Percentiles rank a stretch among this genome's conserved stretches.
Evolutionary conservation across 2,113 vertebrate genomes (phyloP).

Genomic region (Otolemur garnettii): DNA sequence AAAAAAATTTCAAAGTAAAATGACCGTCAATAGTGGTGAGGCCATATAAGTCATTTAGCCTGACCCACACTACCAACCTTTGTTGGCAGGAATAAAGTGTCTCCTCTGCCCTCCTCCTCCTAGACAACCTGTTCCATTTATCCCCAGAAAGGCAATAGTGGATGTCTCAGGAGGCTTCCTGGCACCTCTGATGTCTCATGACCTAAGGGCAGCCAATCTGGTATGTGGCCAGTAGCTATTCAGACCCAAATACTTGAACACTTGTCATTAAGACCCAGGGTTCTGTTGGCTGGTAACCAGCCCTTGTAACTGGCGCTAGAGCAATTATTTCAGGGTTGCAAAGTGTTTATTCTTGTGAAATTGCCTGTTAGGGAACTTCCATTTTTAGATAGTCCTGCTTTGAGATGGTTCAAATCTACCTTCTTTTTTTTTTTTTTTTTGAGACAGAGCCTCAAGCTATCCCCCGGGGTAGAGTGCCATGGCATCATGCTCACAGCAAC

Average conservation of each 20-base stretch:
- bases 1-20: conserved; percentile 2
- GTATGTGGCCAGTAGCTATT: not conserved
- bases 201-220: not conserved
- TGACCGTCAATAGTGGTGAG: not conserved
- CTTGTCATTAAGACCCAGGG: not conserved
- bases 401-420: not conserved
- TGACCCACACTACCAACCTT: not conserved
- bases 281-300: not conserved
- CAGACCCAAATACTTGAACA: not conserved
- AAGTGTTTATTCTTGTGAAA: not conserved
- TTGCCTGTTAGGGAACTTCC: not conserved
- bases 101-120: not conserved
- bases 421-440: too few species aligned
- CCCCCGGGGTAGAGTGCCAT: too few species aligned
- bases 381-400: not conserved
- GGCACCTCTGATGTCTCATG: not conserved
- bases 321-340: not conserved
- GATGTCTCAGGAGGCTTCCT: too few species aligned
- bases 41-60: not conserved
- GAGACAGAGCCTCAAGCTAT: too few species aligned
- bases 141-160: not conserved
- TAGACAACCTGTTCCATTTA: not conserved
- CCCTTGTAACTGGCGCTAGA: not conserved
- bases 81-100: too few species aligned
- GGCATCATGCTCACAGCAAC: too few species aligned